A percentile compares a stretch with the other conserved stretches of the same genome.
These are phyloP conservation scores for Corythoichthys intestinalis DNA, from an alignment of 2,113 vertebrate genomes.

Conservation along the genomic window DNA sequence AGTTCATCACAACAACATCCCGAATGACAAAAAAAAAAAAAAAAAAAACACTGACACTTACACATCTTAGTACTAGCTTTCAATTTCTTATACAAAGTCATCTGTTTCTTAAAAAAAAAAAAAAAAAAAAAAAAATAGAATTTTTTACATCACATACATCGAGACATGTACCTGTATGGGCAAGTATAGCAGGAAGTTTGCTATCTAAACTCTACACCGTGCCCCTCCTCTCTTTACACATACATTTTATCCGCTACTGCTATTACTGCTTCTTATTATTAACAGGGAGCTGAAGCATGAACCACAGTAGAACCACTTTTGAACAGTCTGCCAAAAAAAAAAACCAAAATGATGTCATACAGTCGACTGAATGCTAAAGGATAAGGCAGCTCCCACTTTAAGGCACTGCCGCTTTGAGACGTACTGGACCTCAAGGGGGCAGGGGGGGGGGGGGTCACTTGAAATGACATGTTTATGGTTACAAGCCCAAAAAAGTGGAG, in stretches of 20 bases:
- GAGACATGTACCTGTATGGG: slow-evolving; percentile 68
- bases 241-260: slow-evolving; percentile 67
- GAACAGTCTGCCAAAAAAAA: slow-evolving; percentile 45
- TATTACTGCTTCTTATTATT: slow-evolving; percentile 83
- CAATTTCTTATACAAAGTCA: slow-evolving; percentile 80
- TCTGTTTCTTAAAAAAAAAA: slow-evolving; percentile 62
- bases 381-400: slow-evolving; percentile 73
- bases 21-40: slow-evolving; percentile 33
- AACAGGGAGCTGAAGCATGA: slow-evolving; percentile 55
- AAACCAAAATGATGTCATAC: slow-evolving; percentile 42
- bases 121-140: slow-evolving; percentile 84
- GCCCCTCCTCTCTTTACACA: slow-evolving; percentile 1
- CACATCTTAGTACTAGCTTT: slow-evolving; percentile 75
- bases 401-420: slow-evolving; percentile 74
- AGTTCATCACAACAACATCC: slow-evolving; percentile 39
- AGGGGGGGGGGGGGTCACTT: slow-evolving; percentile 25
- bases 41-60: slow-evolving; percentile 60
- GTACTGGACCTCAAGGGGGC: slow-evolving; percentile 41
- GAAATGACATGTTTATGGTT: slow-evolving; percentile 40
- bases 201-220: slow-evolving; percentile 65
- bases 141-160: slow-evolving; percentile 77
- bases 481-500: slow-evolving; percentile 35
- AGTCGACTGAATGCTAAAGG: slow-evolving; percentile 67
- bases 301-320: slow-evolving; percentile 46
- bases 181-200: slow-evolving; percentile 61